These are phyloP conservation scores for Tachycineta bicolor DNA, from an alignment of 2,113 vertebrate genomes.

Conservation along the genomic window DNA sequence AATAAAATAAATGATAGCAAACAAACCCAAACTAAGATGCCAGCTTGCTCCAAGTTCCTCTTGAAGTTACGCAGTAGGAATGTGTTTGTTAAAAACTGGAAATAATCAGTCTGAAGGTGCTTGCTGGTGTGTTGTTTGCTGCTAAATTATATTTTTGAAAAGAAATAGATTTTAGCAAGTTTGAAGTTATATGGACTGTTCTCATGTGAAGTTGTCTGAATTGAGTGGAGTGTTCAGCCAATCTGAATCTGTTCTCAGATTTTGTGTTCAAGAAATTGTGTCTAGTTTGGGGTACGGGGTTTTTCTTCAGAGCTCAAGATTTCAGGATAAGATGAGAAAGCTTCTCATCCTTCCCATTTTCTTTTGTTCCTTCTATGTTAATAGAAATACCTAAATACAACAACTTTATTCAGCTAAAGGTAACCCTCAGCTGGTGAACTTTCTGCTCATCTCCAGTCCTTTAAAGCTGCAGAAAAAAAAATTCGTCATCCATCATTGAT, in stretches of 20 bases:
- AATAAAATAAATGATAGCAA: background rate
- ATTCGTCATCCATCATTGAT: rapidly evolving
- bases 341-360: background rate
- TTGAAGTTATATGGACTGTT: background rate
- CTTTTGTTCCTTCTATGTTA: rapidly evolving
- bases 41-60: background rate
- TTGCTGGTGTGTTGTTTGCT: background rate
- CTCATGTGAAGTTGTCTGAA: background rate
- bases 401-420: background rate
- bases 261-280: background rate
- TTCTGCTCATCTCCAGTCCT: background rate
- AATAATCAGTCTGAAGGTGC: rapidly evolving
- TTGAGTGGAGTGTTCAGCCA: background rate
- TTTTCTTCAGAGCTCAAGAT: background rate
- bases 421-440: background rate
- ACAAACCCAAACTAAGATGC: no score
- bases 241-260: background rate
- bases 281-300: background rate
- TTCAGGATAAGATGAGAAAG: background rate
- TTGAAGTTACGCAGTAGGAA: background rate
- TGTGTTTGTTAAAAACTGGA: background rate
- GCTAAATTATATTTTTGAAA: background rate
- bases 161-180: background rate
- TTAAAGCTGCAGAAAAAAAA: background rate
- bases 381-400: background rate